A percentile compares a stretch with the other conserved stretches of the same genome.
phyloP scores from a whole-genome alignment of 2,113 vertebrate species.

The Lipotes vexillifer region DNA sequence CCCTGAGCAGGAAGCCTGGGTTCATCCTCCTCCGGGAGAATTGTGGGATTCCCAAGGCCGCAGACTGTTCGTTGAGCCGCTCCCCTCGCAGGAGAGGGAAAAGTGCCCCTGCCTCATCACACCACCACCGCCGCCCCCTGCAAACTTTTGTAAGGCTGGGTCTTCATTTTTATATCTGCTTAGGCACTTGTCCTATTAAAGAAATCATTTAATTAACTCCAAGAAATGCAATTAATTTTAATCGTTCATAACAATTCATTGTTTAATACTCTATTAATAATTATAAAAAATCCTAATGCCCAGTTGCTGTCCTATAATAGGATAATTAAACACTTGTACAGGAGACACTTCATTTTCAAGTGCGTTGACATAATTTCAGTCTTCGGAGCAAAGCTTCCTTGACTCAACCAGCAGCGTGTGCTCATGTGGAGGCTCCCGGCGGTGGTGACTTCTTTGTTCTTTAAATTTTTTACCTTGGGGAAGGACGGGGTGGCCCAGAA shows the following conservation, averaged over 20 bases:
- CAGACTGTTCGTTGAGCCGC: neutral
- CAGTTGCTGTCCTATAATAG: constrained; percentile 67
- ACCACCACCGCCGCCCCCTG: rapidly evolving
- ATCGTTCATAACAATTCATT: constrained; percentile 81
- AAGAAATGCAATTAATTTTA: constrained; percentile 85
- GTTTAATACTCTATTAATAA: constrained; percentile 80
- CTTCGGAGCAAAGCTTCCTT: neutral
- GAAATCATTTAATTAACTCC: constrained; percentile 82
- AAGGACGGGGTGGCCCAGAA: neutral
- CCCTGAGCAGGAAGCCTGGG: neutral
- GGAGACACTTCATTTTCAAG: constrained; percentile 65
- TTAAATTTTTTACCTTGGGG: neutral
- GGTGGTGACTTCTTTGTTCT: neutral
- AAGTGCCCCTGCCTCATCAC: neutral
- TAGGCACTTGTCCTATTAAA: constrained; percentile 60
- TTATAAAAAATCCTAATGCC: constrained; percentile 67
- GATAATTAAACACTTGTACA: constrained; percentile 73
- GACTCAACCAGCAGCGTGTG: rapidly evolving
- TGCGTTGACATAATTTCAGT: neutral
- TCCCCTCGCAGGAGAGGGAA: neutral
- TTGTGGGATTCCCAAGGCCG: neutral
- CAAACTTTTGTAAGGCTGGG: neutral
- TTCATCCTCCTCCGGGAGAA: neutral
- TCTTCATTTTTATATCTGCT: constrained; percentile 58
- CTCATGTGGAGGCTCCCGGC: rapidly evolving